These are phyloP conservation scores for Plotosus lineatus DNA, from an alignment of 2,113 vertebrate species.

Conservation along the genomic window DNA sequence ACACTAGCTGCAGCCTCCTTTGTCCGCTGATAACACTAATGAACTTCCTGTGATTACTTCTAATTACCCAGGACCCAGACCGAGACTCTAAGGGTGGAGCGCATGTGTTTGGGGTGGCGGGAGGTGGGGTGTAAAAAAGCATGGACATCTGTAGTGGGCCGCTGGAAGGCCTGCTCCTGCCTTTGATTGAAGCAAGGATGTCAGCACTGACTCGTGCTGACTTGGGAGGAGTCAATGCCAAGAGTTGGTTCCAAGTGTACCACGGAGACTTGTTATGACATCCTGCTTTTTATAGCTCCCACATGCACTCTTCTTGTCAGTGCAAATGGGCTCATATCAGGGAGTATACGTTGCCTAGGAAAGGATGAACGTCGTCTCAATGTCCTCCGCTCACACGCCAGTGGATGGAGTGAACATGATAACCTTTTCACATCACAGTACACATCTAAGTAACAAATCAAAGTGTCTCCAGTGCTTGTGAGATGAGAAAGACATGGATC, in stretches of 20 bases:
- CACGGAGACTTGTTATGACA: slow-evolving; percentile 27
- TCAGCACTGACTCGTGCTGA: not conserved
- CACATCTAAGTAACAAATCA: slow-evolving; percentile 33
- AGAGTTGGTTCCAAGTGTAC: slow-evolving; percentile 2
- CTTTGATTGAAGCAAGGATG: slow-evolving; percentile 18
- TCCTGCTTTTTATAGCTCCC: slow-evolving; percentile 22
- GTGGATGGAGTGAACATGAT: slow-evolving; percentile 17
- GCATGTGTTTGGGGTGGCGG: too few species aligned
- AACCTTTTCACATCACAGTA: slow-evolving; percentile 25
- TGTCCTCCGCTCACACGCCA: not conserved
- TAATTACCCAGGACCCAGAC: slow-evolving; percentile 51
- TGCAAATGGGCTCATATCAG: not conserved
- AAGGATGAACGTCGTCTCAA: not conserved
- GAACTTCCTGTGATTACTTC: slow-evolving; percentile 60
- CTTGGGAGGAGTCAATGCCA: slow-evolving; percentile 15
- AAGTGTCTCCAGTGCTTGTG: slow-evolving; percentile 34
- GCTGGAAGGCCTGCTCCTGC: not conserved
- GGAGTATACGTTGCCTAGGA: not conserved
- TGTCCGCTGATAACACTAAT: slow-evolving; percentile 59
- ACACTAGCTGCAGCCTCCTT: slow-evolving; percentile 42
- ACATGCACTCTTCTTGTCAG: slow-evolving; percentile 3
- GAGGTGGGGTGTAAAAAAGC: slow-evolving; percentile 26
- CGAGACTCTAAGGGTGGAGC: slow-evolving; percentile 43
- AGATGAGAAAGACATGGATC: slow-evolving; percentile 25
- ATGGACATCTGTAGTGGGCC: slow-evolving; percentile 2